Conservation (phyloP, 2,888 invertebrate species). For the Xanthia togata region DNA sequence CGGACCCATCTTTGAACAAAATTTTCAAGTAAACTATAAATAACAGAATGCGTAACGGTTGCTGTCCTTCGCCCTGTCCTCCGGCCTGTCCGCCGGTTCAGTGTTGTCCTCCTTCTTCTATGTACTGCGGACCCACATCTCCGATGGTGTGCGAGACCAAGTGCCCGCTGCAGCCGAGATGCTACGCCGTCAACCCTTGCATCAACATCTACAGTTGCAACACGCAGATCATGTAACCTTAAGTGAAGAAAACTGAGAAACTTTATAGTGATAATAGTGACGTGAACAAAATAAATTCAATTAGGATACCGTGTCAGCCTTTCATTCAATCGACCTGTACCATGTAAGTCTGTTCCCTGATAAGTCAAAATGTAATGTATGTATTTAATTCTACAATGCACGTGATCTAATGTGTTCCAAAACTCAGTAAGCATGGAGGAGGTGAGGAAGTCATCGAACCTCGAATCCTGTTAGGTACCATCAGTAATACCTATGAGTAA, state of each 20-base stretch:
- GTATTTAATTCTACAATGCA: not conserved
- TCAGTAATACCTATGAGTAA: not conserved
- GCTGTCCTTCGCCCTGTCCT: constrained; percentile 34
- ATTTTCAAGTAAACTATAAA: constrained; percentile 59
- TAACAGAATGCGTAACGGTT: constrained; percentile 60
- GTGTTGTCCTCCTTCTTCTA: constrained; percentile 31
- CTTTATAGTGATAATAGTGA: constrained; percentile 44
- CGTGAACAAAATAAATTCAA: constrained; percentile 51
- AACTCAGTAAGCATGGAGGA: not conserved
- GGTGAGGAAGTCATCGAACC: not conserved
- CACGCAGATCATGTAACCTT: constrained; percentile 84
- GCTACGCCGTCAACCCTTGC: constrained; percentile 80
- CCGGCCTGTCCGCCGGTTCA: constrained; percentile 16
- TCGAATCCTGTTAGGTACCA: not conserved
- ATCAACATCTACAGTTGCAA: constrained; percentile 87
- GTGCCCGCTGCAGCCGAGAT: constrained; percentile 72
- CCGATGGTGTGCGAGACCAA: constrained; percentile 72
- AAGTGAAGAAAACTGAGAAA: constrained; percentile 52
- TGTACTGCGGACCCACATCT: constrained; percentile 57
- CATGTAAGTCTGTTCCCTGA: constrained; percentile 22
- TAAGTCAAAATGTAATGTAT: not conserved
- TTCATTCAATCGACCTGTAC: constrained; percentile 26
- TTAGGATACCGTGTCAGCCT: constrained; percentile 27
- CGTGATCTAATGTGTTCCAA: not conserved
- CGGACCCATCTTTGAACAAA: constrained; percentile 27